Evolutionary conservation across 2,888 invertebrate species (phyloP).

Genomic region (Chrysolina haemoptera): DNA sequence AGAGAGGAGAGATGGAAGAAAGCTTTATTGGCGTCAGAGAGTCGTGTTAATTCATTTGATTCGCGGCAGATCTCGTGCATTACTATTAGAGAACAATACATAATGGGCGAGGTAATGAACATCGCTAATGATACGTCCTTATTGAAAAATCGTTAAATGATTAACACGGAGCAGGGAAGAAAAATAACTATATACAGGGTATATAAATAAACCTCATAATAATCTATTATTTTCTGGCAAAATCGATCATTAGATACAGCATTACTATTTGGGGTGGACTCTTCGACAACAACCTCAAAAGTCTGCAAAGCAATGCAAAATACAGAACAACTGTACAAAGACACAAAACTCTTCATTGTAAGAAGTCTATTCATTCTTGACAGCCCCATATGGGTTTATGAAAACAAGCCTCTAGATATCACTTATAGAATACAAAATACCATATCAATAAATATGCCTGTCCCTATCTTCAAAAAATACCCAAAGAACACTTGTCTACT

Average conservation of each 20-base stretch:
- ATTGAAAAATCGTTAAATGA: too few relatives aligned
- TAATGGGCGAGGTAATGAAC: background rate
- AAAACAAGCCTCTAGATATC: too few relatives aligned
- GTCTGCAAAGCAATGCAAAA: slow-evolving; percentile 21
- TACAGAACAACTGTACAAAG: slow-evolving; percentile 18
- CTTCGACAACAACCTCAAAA: slow-evolving; percentile 15
- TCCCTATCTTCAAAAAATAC: slow-evolving; percentile 23
- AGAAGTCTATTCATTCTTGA: slow-evolving; percentile 18
- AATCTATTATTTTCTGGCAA: too few relatives aligned
- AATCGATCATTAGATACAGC: slow-evolving; percentile 23
- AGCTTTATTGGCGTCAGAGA: background rate
- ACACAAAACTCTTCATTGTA: slow-evolving; percentile 22
- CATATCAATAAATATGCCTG: slow-evolving; percentile 9
- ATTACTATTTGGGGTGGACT: slow-evolving; percentile 26
- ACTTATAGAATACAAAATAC: too few relatives aligned
- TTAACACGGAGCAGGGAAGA: too few relatives aligned
- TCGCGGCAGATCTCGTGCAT: background rate
- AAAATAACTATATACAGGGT: too few relatives aligned
- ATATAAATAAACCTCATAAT: too few relatives aligned
- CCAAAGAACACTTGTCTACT: slow-evolving; percentile 6
- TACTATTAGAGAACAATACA: background rate
- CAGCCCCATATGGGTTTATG: slow-evolving; percentile 23
- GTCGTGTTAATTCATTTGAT: background rate
- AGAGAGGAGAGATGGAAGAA: background rate
- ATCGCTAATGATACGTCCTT: background rate